Percentiles rank a stretch among this genome's conserved stretches.
Evolutionary conservation across 2,797 vertebrate species (phyloP).

Genomic region (Atherinosoma microstoma): DNA sequence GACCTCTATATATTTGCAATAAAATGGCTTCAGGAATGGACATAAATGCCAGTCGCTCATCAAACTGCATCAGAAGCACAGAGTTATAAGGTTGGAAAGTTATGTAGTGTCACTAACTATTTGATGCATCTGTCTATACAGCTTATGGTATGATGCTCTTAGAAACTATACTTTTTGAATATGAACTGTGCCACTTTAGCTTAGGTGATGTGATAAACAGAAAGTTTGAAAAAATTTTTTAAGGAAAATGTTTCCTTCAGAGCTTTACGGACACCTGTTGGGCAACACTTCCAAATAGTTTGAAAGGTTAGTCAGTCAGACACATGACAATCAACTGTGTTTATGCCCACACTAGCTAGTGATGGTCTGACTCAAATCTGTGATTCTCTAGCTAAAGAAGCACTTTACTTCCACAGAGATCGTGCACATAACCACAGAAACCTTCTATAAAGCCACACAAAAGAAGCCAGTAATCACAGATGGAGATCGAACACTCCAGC

Average conservation of each 20-base stretch:
- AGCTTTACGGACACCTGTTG: conserved; percentile 17
- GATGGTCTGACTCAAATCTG: conserved; percentile 39
- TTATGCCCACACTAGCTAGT: conserved; percentile 7
- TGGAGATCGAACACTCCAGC: conserved; percentile 70
- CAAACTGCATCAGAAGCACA: no score
- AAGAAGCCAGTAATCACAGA: conserved; percentile 52
- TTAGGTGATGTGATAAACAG: conserved; percentile 1
- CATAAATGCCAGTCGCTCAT: no score
- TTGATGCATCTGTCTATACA: no score
- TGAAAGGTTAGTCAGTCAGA: conserved; percentile 18
- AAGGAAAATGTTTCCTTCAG: conserved; percentile 7
- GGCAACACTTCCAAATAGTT: conserved; percentile 11
- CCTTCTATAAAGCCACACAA: conserved; percentile 59
- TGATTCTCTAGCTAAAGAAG: conserved; percentile 52
- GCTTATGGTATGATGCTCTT: no score
- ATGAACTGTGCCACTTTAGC: background rate
- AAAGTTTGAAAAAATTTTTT: background rate
- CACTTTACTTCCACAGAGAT: conserved; percentile 55
- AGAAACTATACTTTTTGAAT: no score
- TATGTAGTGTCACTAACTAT: no score
- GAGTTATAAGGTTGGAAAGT: no score
- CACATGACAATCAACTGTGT: conserved; percentile 30
- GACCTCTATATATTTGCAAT: no score
- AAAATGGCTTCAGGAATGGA: no score
- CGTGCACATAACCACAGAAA: conserved; percentile 74